These are phyloP conservation scores for Lepus americanus DNA, from an alignment of 2,113 vertebrate genomes.

Conservation along the genomic window DNA sequence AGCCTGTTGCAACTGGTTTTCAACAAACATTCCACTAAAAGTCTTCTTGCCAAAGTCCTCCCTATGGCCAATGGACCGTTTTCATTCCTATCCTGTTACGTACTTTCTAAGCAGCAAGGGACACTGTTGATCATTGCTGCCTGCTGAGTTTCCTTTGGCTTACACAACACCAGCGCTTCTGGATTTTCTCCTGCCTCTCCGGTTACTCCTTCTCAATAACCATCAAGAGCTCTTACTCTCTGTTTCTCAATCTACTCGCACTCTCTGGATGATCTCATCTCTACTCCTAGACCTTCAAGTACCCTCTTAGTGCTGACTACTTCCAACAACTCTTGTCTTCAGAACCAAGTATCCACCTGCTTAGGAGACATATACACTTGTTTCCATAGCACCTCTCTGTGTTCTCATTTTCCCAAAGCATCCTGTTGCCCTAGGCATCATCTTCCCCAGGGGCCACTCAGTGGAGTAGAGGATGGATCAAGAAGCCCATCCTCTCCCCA, in stretches of 20 bases:
- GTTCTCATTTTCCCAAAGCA: neutral
- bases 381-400: neutral
- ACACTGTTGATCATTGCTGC: neutral
- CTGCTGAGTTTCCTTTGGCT: neutral
- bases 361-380: neutral
- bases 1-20: neutral
- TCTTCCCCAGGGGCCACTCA: neutral
- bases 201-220: neutral
- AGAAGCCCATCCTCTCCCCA: neutral
- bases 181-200: slow-evolving; percentile 40
- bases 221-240: neutral
- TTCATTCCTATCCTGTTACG: neutral
- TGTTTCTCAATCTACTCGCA: neutral
- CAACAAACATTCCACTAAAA: slow-evolving; percentile 11
- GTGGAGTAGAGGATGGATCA: neutral
- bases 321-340: slow-evolving; percentile 38
- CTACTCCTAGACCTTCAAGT: neutral
- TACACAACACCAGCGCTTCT: neutral
- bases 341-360: neutral
- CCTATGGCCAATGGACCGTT: neutral
- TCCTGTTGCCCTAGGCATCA: neutral
- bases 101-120: neutral
- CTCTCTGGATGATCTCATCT: slow-evolving; percentile 31
- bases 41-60: neutral
- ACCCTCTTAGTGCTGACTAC: neutral